Evolutionary conservation across 2,888 invertebrate species (phyloP).

Genomic region (Temnothorax rugatulus): DNA sequence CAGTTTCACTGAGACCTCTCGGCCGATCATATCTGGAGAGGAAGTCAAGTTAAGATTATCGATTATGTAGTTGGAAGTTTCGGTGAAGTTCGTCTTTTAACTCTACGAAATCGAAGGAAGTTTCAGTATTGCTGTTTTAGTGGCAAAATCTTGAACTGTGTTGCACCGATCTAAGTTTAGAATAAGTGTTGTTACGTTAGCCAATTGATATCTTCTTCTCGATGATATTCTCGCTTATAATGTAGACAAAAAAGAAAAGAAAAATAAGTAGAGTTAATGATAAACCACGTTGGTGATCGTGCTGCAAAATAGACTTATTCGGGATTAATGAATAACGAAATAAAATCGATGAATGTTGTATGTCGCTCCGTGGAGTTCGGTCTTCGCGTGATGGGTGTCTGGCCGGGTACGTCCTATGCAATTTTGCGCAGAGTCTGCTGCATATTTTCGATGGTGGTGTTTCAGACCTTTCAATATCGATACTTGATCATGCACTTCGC

Average conservation of each 20-base stretch:
- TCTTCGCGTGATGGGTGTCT: conserved; percentile 56
- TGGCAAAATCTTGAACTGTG: not conserved
- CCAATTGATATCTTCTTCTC: not conserved
- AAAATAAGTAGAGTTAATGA: not conserved
- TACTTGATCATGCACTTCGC: conserved; percentile 52
- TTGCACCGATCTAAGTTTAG: not conserved
- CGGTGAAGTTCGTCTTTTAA: not conserved
- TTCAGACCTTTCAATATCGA: conserved; percentile 61
- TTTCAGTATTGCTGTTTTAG: not conserved
- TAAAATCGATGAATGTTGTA: conserved; percentile 24
- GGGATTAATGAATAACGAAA: conserved; percentile 4
- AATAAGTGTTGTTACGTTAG: not conserved
- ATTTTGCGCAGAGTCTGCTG: conserved; percentile 40
- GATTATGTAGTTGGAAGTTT: not conserved
- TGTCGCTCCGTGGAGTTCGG: conserved; percentile 53
- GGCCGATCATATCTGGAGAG: not conserved
- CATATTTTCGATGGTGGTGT: not conserved
- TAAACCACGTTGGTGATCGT: not conserved
- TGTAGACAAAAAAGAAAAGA: not conserved
- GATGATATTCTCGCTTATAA: not conserved
- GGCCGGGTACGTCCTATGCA: conserved; percentile 55
- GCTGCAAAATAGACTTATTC: not conserved
- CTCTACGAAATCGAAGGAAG: not conserved
- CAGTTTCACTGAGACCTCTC: conserved; percentile 21
- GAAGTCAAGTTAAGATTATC: not conserved